Percentiles rank a stretch among this genome's conserved stretches.
These are phyloP conservation scores for Anastrepha ludens DNA, from an alignment of 1,140 invertebrate species.

Conservation along the genomic window DNA sequence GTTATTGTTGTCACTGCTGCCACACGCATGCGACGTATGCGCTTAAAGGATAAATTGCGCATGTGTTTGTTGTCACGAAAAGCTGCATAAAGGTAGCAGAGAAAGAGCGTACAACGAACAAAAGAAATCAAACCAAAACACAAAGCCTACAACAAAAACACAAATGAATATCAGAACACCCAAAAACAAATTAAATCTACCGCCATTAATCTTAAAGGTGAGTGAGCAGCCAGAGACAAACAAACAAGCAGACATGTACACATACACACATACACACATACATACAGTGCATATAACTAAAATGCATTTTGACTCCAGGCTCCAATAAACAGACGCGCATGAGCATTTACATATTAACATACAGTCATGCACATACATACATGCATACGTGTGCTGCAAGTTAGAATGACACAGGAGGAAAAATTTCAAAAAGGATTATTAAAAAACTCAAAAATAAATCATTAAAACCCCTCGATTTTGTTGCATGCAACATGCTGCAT, in stretches of 20 bases:
- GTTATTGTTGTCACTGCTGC: background rate
- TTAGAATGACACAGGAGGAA: background rate
- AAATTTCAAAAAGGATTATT: background rate
- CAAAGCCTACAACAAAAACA: background rate
- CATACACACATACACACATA: background rate
- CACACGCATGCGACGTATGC: slow-evolving; percentile 2
- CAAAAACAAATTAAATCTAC: slow-evolving; percentile 71
- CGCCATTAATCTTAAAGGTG: slow-evolving; percentile 69
- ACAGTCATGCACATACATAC: background rate
- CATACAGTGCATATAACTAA: background rate
- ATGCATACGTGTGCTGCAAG: background rate
- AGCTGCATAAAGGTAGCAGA: background rate
- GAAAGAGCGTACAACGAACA: background rate
- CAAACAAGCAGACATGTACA: background rate
- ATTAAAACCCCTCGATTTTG: background rate
- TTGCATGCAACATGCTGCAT: slow-evolving; percentile 36
- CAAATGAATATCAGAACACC: slow-evolving; percentile 60
- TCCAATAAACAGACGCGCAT: background rate
- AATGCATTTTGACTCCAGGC: slow-evolving; percentile 13
- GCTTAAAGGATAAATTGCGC: too few species aligned
- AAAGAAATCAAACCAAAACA: slow-evolving; percentile 1
- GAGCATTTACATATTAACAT: background rate
- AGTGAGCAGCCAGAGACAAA: slow-evolving; percentile 29
- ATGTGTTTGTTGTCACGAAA: slow-evolving; percentile 1
- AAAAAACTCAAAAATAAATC: background rate